Evolutionary conservation across 2,797 vertebrate species (phyloP).

Genomic region (Clarias platycephalus): DNA sequence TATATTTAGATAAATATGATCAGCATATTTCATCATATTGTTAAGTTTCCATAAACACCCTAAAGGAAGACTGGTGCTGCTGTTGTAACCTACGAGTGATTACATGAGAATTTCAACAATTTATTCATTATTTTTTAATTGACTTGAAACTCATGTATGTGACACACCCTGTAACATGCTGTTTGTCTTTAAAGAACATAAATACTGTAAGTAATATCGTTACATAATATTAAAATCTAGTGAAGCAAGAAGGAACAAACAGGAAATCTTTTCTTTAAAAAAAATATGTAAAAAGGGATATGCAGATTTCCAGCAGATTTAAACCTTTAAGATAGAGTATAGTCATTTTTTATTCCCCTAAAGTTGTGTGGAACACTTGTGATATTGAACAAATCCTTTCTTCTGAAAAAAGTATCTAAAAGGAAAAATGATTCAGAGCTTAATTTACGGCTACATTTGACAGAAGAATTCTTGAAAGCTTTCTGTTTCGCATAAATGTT

Average conservation of each 20-base stretch:
- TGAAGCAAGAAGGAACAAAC: neutral
- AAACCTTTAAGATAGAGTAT: neutral
- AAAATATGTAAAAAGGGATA: neutral
- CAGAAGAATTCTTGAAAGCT: neutral
- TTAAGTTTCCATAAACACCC: neutral
- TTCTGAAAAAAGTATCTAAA: neutral
- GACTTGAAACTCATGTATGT: neutral
- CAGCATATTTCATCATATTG: too few species aligned
- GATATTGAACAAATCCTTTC: neutral
- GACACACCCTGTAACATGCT: too few species aligned
- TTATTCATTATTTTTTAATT: neutral
- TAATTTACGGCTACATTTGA: neutral
- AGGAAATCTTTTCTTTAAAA: neutral
- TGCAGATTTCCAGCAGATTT: neutral
- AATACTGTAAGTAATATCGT: neutral
- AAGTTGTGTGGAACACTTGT: neutral
- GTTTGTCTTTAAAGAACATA: neutral
- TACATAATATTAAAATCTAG: neutral
- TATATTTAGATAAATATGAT: too few species aligned
- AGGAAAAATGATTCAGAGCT: neutral
- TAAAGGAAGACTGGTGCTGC: neutral
- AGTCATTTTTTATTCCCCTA: neutral
- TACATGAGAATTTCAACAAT: neutral
- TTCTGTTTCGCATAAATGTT: neutral
- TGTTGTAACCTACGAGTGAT: neutral